A percentile compares a stretch with the other conserved stretches of the same genome.
phyloP scores from a whole-genome alignment of 2,888 invertebrate species.

The Hesperia comma region DNA sequence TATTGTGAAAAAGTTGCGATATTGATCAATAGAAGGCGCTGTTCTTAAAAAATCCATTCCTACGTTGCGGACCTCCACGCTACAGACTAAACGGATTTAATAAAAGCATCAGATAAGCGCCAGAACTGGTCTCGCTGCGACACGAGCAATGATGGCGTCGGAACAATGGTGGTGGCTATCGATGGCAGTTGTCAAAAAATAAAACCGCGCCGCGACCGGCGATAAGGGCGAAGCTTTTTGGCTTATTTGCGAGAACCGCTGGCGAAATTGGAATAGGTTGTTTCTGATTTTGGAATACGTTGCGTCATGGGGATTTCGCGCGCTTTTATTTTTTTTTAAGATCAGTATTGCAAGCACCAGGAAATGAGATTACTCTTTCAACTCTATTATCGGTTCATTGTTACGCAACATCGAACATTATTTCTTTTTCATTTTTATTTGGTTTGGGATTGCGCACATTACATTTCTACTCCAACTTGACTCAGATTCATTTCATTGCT shows the following conservation, averaged over 20 bases:
- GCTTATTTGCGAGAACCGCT: conserved; percentile 47
- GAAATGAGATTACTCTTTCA: background rate
- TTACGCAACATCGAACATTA: too few species aligned
- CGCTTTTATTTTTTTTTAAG: background rate
- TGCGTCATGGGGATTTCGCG: conserved; percentile 17
- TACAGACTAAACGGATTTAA: conserved; percentile 20
- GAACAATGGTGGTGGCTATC: conserved; percentile 77
- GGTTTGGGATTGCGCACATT: too few species aligned
- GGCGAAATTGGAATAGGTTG: conserved; percentile 47
- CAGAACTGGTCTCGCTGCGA: conserved; percentile 19
- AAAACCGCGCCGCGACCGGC: conserved; percentile 60
- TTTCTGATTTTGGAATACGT: conserved; percentile 40
- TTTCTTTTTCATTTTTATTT: too few species aligned
- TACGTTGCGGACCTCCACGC: background rate
- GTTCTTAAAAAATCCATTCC: too few species aligned
- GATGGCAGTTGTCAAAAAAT: conserved; percentile 80
- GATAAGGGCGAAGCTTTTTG: conserved; percentile 52
- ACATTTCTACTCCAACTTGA: too few species aligned
- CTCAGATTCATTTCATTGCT: too few species aligned
- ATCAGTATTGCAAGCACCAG: background rate
- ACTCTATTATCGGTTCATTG: too few species aligned
- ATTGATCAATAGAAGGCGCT: too few species aligned
- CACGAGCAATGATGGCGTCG: conserved; percentile 50
- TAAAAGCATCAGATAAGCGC: conserved; percentile 26
- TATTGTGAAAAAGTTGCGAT: too few species aligned